These are phyloP conservation scores for Portunus trituberculatus DNA, from an alignment of 1,140 invertebrate species.

Conservation along the genomic window DNA sequence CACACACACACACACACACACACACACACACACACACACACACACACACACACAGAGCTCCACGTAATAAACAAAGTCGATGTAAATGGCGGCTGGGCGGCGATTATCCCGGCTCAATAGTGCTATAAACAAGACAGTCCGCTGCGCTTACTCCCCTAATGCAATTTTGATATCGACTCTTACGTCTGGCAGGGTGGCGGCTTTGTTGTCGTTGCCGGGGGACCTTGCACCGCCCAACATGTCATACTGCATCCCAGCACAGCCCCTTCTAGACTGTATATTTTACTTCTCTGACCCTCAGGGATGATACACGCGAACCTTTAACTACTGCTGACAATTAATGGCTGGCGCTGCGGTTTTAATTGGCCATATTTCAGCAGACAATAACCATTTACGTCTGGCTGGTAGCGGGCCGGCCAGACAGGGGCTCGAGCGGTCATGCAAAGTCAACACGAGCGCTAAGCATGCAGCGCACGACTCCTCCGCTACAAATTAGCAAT, in stretches of 20 bases:
- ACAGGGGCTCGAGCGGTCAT: neutral
- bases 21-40: neutral
- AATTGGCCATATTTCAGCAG: conserved; percentile 59
- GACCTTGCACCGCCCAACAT: neutral
- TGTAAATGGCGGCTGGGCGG: conserved; percentile 45
- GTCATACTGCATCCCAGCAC: neutral
- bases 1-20: no score
- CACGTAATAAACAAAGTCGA: conserved; percentile 45
- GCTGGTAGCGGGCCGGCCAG: neutral
- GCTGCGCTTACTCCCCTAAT: conserved; percentile 54
- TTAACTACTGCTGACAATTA: conserved; percentile 59
- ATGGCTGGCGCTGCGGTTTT: conserved; percentile 56
- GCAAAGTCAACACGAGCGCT: conserved; percentile 7
- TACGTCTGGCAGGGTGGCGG: conserved; percentile 11
- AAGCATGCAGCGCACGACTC: conserved; percentile 15
- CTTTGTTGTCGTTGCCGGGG: conserved; percentile 49
- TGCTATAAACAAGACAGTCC: conserved; percentile 51
- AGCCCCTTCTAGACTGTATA: neutral
- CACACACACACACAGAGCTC: neutral
- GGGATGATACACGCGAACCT: conserved; percentile 32
- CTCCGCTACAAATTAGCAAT: conserved; percentile 11
- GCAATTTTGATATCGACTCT: conserved; percentile 51
- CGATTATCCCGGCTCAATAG: conserved; percentile 55
- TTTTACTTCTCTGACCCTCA: neutral
- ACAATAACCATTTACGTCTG: conserved; percentile 60